Conservation (phyloP, 2,113 vertebrate genomes). For the Amazona vittata region DNA sequence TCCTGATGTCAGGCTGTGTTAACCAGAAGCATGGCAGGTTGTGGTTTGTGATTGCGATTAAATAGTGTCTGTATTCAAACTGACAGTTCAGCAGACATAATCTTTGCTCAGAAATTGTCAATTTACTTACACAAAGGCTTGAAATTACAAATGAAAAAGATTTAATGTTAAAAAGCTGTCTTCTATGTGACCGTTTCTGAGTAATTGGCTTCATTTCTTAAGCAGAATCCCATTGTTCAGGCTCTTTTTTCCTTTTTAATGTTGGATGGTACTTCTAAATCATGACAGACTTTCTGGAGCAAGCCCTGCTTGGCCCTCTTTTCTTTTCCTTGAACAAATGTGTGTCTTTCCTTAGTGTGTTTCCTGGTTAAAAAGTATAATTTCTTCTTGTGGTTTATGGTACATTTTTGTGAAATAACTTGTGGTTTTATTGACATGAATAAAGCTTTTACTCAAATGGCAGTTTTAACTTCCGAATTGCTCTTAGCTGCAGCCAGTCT, state of each 20-base stretch:
- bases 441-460: neutral
- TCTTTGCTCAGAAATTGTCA: neutral
- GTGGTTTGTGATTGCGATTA: neutral
- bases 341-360: neutral
- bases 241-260: neutral
- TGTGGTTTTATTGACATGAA: neutral
- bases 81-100: neutral
- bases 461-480: neutral
- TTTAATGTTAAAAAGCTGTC: neutral
- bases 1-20: neutral
- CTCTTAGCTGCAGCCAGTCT: neutral
- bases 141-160: neutral
- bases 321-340: neutral
- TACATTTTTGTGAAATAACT: neutral
- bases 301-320: neutral
- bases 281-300: neutral
- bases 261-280: neutral
- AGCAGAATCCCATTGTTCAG: neutral
- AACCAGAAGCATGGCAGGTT: neutral
- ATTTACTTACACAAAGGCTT: neutral
- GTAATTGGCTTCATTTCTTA: neutral
- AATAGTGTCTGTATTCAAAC: neutral
- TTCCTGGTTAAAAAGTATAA: neutral
- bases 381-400: neutral
- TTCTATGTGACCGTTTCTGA: neutral